Percentiles rank a stretch among this genome's conserved stretches.
phyloP scores from a whole-genome alignment of 2,888 invertebrate genomes.

The Perithous albicinctus region DNA sequence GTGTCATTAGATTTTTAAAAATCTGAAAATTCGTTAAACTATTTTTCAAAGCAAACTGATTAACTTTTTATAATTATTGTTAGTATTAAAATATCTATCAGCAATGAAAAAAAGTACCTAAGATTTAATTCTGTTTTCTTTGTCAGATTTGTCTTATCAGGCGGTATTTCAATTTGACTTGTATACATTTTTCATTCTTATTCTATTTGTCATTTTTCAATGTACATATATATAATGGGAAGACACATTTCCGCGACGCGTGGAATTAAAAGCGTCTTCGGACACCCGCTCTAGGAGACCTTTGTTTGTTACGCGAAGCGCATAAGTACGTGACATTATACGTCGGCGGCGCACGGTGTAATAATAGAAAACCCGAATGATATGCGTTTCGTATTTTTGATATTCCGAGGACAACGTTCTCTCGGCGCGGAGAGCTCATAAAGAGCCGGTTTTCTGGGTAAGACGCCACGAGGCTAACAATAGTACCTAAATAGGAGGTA shows the following conservation, averaged over 20 bases:
- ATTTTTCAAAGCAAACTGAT: too few species aligned
- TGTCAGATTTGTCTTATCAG: too few species aligned
- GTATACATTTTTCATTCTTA: too few species aligned
- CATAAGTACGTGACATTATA: background rate
- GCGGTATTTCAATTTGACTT: too few species aligned
- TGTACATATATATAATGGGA: too few species aligned
- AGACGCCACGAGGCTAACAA: conserved; percentile 19
- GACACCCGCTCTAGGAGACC: background rate
- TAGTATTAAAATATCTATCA: too few species aligned
- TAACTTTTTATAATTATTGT: too few species aligned
- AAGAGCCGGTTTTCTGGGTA: conserved; percentile 5
- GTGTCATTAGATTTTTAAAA: too few species aligned
- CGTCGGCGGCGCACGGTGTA: background rate
- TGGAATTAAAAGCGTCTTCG: conserved; percentile 29
- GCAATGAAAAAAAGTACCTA: too few species aligned
- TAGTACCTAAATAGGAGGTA: background rate
- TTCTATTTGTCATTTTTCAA: too few species aligned
- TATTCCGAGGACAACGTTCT: conserved; percentile 43
- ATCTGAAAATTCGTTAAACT: too few species aligned
- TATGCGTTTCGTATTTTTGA: conserved; percentile 24
- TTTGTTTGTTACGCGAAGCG: conserved; percentile 26
- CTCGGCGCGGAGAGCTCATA: background rate
- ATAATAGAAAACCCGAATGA: conserved; percentile 44
- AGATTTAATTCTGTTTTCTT: too few species aligned
- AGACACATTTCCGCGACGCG: conserved; percentile 8